Base-by-base conservation (phyloP, 2,888 invertebrate genomes). In the Drosophila pseudotakahashii region DNA sequence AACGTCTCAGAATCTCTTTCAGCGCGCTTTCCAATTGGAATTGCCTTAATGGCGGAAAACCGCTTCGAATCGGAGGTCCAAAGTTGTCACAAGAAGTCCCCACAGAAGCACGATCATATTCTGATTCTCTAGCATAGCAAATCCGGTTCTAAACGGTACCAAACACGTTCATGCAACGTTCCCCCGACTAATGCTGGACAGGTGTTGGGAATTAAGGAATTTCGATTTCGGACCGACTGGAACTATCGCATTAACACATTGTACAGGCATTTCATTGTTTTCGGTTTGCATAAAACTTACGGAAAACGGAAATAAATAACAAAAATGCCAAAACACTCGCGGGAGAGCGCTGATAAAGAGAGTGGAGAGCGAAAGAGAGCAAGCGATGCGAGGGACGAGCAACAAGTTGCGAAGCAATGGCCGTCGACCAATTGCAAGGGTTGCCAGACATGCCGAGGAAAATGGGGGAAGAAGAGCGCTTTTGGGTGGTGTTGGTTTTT, bases 391-490 rank as follows among this genome's bases (percentile, higher is more conserved):
- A 74, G 76, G 77, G 60, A 73, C 76, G 70, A 82, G 88, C 82
- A 82, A 82, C 82, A 88, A 82, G 82, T 82, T 82, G 86, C 79
- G 73, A 81, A 85, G 86, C 84, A 82, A 82, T 81, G 81, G 81
- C 81, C 81, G 81, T 81, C 80, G 79, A 36, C 64, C 54, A 61
- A 77, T 70, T 34, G 47, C 48, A 62, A 82, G 88, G 76, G 88
- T 82, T 82, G 82, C 85, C 88, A 77, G 73, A 77, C 76, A 69
- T 74, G 60, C 66, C 58, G 54, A 71, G 63, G 61, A 68, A 62
- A 76, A 64, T 32, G 47, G 32, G 70, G 62, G 55, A 58, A 39
- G 57, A 73, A 75, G 75, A 64, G 73, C 51, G 39, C 68, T 54
- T 66, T 50, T 61, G 79, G 64, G 63, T 73, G 51, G 63, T 67